Evolutionary conservation across 92 coral and sea anemone genomes (phyloP), one percentile per base, ranked within the genome.

Genomic region (Porites evermanni): DNA sequence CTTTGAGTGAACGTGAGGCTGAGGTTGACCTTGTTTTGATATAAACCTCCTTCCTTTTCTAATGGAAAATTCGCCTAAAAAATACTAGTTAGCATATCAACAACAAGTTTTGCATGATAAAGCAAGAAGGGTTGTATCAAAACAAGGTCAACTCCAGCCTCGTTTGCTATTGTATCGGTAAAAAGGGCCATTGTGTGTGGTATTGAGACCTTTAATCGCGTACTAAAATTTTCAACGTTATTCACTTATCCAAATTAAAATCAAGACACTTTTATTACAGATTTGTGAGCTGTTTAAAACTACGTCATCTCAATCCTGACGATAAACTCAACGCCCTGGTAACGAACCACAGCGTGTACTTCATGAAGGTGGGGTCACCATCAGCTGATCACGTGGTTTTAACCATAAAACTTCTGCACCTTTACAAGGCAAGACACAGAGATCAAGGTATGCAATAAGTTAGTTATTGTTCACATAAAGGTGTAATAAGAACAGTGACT

Each of bases 341-440:
- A 18, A 92, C 99, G 19, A 94, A 84, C 67, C 88, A 88, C 47
- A 91, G 87, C 70, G 91, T 96, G 53, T 90, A 91, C 87, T 81
- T 96, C 67, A 90, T 96, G 91, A 96, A 60, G 79, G 94, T 82
- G 63, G 98, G 98, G 7, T 88, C 91, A 23, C 98, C 99, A 2
- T 44, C 89, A 29, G 86, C 89, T 60, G 95, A 95, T 29, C 73
- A 95, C 73, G 91, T 96, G 53, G 91, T 93, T 10, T 89, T 96
- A 51, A 87, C 86, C 12, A 84, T 91, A n/a, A 74, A 78, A 76
- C 93, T 91, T 54, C 78, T 83, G 69, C 80, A 88, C 73, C 59
- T 96, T 65, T 95, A 89, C 90, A 92, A 94, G 79, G 95, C 98
- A 18, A 92, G 92, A 84, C 85, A 92, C 82, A 89, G 82, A 20